A percentile compares a stretch with the other conserved stretches of the same genome.
phyloP scores from a whole-genome alignment of 1,140 invertebrate genomes.

The Drosophila orosa region DNA sequence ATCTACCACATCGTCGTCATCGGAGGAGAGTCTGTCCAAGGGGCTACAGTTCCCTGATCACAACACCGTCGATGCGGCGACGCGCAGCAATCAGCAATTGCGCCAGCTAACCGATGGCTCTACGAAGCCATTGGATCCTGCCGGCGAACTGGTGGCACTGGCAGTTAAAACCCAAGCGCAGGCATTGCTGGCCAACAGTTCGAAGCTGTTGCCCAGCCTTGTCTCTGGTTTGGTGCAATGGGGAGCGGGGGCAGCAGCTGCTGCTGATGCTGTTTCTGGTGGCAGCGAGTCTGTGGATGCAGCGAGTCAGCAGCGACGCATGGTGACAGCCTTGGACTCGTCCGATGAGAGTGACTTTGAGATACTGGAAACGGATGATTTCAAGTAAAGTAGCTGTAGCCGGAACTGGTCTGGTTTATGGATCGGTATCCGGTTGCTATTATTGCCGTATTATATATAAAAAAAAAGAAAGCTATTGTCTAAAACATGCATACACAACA shows the following conservation, averaged over 20 bases:
- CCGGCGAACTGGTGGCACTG: conserved; percentile 46
- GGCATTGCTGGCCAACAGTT: conserved; percentile 46
- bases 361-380: conserved; percentile 79
- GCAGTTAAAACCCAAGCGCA: conserved; percentile 66
- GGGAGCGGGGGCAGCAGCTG: conserved; percentile 28
- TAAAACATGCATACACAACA: conserved; percentile 38
- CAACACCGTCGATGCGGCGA: conserved; percentile 51
- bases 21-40: conserved; percentile 81
- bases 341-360: conserved; percentile 84
- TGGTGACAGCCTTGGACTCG: conserved; percentile 70
- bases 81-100: conserved; percentile 21
- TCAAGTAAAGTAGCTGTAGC: conserved; percentile 59
- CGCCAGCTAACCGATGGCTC: conserved; percentile 42
- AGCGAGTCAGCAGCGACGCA: conserved; percentile 40
- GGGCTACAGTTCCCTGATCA: conserved; percentile 80
- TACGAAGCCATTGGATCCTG: conserved; percentile 10
- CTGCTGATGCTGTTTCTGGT: background rate
- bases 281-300: background rate
- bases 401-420: conserved; percentile 15
- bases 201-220: conserved; percentile 64
- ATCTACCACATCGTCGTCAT: conserved; percentile 80
- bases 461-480: conserved; percentile 74
- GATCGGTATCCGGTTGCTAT: conserved; percentile 5
- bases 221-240: conserved; percentile 71
- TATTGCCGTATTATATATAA: conserved; percentile 62